A percentile compares a stretch with the other conserved stretches of the same genome.
phyloP scores from a whole-genome alignment of 2,888 invertebrate genomes.

The Ormyrus labotus region DNA sequence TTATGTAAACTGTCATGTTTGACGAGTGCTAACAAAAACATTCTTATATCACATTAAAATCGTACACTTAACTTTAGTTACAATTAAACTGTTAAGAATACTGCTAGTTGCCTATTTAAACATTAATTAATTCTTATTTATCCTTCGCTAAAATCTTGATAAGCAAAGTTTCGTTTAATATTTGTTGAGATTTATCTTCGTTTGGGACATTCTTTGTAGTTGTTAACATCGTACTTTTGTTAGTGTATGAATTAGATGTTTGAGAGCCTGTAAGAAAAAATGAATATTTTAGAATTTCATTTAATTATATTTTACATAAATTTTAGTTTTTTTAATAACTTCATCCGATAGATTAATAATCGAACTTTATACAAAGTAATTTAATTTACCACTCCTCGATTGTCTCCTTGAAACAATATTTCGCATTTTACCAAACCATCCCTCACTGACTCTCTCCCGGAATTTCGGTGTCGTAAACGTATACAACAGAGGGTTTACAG shows the following conservation, averaged over 20 bases:
- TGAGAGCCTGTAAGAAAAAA: constrained; percentile 38
- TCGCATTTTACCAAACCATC: constrained; percentile 65
- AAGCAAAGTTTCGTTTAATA: constrained; percentile 32
- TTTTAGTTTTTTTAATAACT: not conserved
- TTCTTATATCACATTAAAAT: constrained; percentile 19
- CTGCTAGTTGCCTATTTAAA: constrained; percentile 3
- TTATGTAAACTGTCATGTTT: too few relatives aligned
- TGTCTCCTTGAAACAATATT: constrained; percentile 61
- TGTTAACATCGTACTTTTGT: constrained; percentile 7
- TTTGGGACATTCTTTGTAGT: not conserved
- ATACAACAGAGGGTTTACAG: constrained; percentile 82
- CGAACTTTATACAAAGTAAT: not conserved
- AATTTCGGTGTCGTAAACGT: constrained; percentile 83
- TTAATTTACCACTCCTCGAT: constrained; percentile 57
- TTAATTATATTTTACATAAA: too few relatives aligned
- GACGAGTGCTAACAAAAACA: not conserved
- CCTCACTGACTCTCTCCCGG: constrained; percentile 76
- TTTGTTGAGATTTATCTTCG: constrained; percentile 19
- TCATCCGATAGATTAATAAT: not conserved
- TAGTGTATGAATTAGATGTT: constrained; percentile 29
- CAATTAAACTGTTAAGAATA: constrained; percentile 1
- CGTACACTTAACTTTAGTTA: not conserved
- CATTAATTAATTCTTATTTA: not conserved
- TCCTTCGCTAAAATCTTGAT: constrained; percentile 31
- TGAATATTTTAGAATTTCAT: not conserved